These are phyloP conservation scores for Dipodomys spectabilis DNA, from an alignment of 2,113 vertebrate species.

Conservation along the genomic window DNA sequence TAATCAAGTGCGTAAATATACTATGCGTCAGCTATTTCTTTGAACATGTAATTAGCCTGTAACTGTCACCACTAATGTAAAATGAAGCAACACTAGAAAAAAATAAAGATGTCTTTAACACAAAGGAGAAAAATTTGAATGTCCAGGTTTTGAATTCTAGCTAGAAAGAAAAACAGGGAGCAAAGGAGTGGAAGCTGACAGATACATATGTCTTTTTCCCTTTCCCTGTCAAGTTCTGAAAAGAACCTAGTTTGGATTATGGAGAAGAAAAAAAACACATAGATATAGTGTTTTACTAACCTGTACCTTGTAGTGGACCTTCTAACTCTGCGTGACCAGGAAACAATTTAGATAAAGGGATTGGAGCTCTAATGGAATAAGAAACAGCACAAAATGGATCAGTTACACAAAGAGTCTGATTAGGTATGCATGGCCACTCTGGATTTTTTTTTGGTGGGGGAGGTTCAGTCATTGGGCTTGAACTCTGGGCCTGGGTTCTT, in stretches of 20 bases:
- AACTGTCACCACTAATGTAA: neutral
- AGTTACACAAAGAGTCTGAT: neutral
- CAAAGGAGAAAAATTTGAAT: fast-evolving
- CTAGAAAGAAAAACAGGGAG: neutral
- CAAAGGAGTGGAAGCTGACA: neutral
- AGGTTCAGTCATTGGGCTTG: too few relatives aligned
- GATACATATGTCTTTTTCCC: neutral
- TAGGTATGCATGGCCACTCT: neutral
- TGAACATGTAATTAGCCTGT: neutral
- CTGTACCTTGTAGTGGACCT: neutral
- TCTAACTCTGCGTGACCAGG: neutral
- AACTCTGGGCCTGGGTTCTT: too few relatives aligned
- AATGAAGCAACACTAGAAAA: neutral
- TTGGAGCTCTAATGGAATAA: neutral
- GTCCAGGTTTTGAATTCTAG: neutral
- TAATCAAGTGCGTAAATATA: neutral
- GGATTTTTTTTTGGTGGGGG: neutral
- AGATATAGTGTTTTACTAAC: neutral
- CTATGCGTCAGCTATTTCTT: neutral
- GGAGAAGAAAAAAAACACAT: neutral
- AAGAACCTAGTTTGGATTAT: neutral
- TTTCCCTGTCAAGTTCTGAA: neutral
- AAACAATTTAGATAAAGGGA: neutral
- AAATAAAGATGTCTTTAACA: neutral
- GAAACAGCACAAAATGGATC: neutral